phyloP scores from a whole-genome alignment of 2,888 invertebrate genomes.

The Torymus tubicola region DNA sequence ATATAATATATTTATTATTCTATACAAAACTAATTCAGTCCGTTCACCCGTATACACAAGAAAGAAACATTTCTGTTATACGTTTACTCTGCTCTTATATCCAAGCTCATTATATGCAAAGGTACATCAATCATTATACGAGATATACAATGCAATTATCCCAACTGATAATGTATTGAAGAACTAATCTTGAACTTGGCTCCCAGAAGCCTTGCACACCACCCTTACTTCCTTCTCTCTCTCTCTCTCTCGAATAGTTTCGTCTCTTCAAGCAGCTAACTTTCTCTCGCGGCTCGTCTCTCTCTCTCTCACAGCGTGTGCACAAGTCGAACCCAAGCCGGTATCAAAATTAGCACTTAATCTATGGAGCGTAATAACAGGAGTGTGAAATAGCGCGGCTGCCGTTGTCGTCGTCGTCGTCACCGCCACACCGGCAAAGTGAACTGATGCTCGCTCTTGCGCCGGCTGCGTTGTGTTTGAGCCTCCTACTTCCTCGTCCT shows the following conservation, averaged over 20 bases:
- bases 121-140: neutral
- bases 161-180: slow-evolving; percentile 15
- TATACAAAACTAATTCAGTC: too few relatives aligned
- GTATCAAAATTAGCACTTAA: slow-evolving; percentile 41
- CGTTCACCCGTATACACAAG: too few relatives aligned
- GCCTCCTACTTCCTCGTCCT: too few relatives aligned
- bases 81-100: neutral
- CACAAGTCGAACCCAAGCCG: slow-evolving; percentile 9
- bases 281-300: slow-evolving; percentile 1
- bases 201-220: neutral
- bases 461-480: too few relatives aligned
- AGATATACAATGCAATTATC: slow-evolving; percentile 30
- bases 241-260: slow-evolving; percentile 25
- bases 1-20: too few relatives aligned
- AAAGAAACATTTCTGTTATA: too few relatives aligned
- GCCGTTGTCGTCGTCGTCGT: too few relatives aligned
- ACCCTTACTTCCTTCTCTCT: too few relatives aligned
- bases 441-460: too few relatives aligned
- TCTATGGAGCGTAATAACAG: slow-evolving; percentile 17
- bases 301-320: neutral
- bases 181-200: slow-evolving; percentile 47
- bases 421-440: too few relatives aligned
- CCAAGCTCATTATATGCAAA: neutral
- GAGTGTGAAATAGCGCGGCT: slow-evolving; percentile 5
- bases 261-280: slow-evolving; percentile 15